phyloP scores from a whole-genome alignment of 2,797 vertebrate genomes.

The Oreochromis mossambicus region DNA sequence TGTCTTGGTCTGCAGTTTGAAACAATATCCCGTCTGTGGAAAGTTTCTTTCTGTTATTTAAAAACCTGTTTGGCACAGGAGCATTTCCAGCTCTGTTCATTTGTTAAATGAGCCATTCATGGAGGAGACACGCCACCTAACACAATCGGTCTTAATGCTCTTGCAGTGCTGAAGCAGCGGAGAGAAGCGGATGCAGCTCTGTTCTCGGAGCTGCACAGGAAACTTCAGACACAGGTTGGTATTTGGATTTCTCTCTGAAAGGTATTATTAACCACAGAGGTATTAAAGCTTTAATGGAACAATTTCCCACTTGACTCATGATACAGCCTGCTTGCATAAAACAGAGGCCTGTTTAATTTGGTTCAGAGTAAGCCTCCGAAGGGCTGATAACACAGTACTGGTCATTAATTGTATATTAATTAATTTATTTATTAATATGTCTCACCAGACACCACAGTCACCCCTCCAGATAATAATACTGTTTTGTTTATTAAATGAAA shows the following conservation, averaged over 20 bases:
- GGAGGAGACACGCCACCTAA: background rate
- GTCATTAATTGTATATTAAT: background rate
- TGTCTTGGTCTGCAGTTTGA: background rate
- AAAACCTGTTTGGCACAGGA: background rate
- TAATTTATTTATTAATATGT: background rate
- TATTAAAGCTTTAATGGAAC: background rate
- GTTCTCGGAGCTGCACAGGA: conserved; percentile 94
- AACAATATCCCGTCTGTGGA: background rate
- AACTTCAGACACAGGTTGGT: conserved; percentile 91
- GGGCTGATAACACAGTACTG: background rate
- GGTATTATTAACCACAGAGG: background rate
- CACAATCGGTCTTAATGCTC: background rate
- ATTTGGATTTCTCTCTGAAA: background rate
- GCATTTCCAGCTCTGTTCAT: background rate
- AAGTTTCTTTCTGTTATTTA: background rate
- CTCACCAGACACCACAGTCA: background rate
- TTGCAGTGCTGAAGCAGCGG: conserved; percentile 89
- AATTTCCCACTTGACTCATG: background rate
- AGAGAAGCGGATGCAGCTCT: conserved; percentile 90
- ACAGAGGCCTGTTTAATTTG: background rate
- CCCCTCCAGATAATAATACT: background rate
- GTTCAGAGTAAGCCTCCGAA: background rate
- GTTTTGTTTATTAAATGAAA: background rate
- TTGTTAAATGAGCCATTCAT: background rate
- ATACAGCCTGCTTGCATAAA: background rate